These are phyloP conservation scores for Strigamia maritima DNA, from an alignment of 2,888 invertebrate genomes.

Conservation along the genomic window DNA sequence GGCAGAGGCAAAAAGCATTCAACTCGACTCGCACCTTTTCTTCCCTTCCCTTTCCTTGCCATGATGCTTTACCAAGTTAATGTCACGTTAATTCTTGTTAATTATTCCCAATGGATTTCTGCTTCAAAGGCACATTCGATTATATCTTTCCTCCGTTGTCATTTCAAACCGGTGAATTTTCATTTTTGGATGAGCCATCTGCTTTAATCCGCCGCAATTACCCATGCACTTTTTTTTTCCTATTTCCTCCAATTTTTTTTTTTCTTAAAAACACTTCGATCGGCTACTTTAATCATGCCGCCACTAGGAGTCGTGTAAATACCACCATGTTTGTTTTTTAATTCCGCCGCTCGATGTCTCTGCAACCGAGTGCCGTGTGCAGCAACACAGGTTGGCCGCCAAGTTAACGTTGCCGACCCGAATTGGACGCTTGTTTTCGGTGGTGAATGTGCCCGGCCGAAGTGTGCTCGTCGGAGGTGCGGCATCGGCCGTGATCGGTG, in stretches of 20 bases:
- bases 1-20: not conserved
- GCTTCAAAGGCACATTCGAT: not conserved
- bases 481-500: not conserved
- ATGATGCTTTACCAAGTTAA: conserved; percentile 8
- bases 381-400: not conserved
- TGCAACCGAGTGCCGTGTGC: conserved; percentile 9
- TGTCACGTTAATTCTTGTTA: conserved; percentile 16
- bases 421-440: conserved; percentile 8
- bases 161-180: not conserved
- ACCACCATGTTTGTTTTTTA: not conserved
- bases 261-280: conserved; percentile 1
- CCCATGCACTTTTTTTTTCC: not conserved
- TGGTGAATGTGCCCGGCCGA: conserved; percentile 13
- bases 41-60: not conserved
- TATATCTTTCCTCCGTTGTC: not conserved
- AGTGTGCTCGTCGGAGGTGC: conserved; percentile 18
- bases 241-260: conserved; percentile 10
- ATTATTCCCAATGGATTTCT: conserved; percentile 13
- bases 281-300: conserved; percentile 20
- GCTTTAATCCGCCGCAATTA: not conserved
- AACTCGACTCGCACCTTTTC: not conserved
- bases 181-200: not conserved
- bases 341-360: not conserved
- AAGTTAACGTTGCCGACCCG: not conserved
- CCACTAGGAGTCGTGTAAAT: conserved; percentile 24